Evolutionary conservation across 2,888 invertebrate genomes (phyloP).

Genomic region (Gibbula magus): DNA sequence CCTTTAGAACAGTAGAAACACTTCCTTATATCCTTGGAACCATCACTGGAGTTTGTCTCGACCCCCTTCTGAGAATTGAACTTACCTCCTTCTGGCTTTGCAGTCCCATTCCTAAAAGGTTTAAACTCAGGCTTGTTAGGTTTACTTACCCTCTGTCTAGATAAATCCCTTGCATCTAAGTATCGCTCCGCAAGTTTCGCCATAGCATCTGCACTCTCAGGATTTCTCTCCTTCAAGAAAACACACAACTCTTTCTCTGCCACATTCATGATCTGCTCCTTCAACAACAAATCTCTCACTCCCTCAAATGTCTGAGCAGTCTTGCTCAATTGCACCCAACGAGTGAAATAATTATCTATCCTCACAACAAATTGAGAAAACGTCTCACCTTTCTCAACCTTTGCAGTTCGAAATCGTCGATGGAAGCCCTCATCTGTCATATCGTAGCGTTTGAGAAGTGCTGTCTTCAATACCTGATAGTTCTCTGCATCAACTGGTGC

Average conservation of each 20-base stretch:
- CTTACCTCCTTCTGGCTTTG: too few relatives aligned
- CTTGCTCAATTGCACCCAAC: conserved; percentile 35
- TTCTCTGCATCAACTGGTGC: conserved; percentile 26
- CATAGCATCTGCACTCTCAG: conserved; percentile 27
- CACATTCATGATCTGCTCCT: conserved; percentile 29
- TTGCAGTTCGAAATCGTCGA: conserved; percentile 21
- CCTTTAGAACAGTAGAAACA: neutral
- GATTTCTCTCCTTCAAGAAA: conserved; percentile 37
- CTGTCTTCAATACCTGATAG: conserved; percentile 28
- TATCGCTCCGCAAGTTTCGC: conserved; percentile 29
- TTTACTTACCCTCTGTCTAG: neutral
- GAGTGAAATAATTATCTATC: conserved; percentile 24
- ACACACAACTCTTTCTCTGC: conserved; percentile 5
- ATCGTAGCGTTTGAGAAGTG: conserved; percentile 32
- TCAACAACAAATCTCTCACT: conserved; percentile 28
- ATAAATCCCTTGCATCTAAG: neutral
- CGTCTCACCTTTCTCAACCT: conserved; percentile 31
- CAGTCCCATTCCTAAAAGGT: too few relatives aligned
- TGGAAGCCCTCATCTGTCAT: conserved; percentile 34
- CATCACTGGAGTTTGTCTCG: too few relatives aligned
- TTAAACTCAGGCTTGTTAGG: neutral
- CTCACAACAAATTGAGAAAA: conserved; percentile 29
- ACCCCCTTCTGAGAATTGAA: too few relatives aligned
- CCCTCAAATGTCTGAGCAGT: conserved; percentile 17
- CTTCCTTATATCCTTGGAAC: neutral